These are phyloP conservation scores for Xylota sylvarum DNA, from an alignment of 2,888 invertebrate species.

Conservation along the genomic window DNA sequence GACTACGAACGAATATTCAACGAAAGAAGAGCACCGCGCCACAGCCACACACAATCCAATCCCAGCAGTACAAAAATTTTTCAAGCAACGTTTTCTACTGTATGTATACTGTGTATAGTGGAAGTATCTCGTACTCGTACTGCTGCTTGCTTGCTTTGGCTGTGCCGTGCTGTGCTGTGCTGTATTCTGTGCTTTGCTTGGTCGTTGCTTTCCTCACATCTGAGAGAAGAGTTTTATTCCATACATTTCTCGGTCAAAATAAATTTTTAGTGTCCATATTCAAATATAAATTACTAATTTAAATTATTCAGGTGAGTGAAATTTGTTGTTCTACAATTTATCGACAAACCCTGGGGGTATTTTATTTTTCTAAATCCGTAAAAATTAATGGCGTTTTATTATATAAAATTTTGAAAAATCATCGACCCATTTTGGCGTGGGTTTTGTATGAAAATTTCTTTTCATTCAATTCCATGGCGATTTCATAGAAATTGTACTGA, in stretches of 20 bases:
- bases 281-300: slow-evolving; percentile 77
- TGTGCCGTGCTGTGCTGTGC: slow-evolving; percentile 8
- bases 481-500: slow-evolving; percentile 74
- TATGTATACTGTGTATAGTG: slow-evolving; percentile 38
- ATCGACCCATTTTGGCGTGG: slow-evolving; percentile 79
- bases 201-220: slow-evolving; percentile 64
- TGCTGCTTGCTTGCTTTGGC: slow-evolving; percentile 45
- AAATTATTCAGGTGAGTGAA: slow-evolving; percentile 79
- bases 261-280: slow-evolving; percentile 77
- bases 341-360: slow-evolving; percentile 78
- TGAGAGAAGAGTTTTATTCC: slow-evolving; percentile 76
- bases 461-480: slow-evolving; percentile 73
- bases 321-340: slow-evolving; percentile 78
- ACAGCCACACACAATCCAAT: slow-evolving; percentile 42
- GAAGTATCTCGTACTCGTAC: slow-evolving; percentile 64
- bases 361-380: slow-evolving; percentile 79
- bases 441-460: slow-evolving; percentile 75
- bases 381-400: slow-evolving; percentile 79
- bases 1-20: slow-evolving; percentile 65
- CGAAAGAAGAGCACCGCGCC: slow-evolving; percentile 66
- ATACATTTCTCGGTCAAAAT: slow-evolving; percentile 75
- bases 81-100: slow-evolving; percentile 60
- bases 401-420: slow-evolving; percentile 78
- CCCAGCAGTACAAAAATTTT: slow-evolving; percentile 29
- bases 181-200: slow-evolving; percentile 22